Evolutionary conservation across 2,113 vertebrate species (phyloP).

Genomic region (Mohoua ochrocephala): DNA sequence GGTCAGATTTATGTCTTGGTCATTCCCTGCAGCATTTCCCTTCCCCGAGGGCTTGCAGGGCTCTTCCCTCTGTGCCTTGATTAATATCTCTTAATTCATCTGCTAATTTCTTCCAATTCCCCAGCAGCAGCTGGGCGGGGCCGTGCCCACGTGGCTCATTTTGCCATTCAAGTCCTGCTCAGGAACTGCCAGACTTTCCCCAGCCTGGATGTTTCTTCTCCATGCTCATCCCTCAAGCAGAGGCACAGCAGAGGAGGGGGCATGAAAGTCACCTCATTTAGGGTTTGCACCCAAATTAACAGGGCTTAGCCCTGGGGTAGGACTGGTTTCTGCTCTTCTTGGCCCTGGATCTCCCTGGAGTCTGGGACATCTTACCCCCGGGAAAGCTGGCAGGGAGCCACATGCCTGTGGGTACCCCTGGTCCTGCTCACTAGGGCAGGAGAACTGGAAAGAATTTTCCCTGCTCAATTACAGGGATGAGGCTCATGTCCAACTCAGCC

Average conservation of each 20-base stretch:
- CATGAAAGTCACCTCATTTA: not conserved
- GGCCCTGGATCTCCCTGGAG: not conserved
- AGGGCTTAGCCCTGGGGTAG: not conserved
- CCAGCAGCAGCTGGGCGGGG: not conserved
- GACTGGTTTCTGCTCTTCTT: not conserved
- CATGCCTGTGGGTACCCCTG: not conserved
- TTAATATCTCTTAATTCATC: not conserved
- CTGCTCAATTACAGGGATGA: not conserved
- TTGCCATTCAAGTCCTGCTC: rapidly evolving
- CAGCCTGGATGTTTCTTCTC: not conserved
- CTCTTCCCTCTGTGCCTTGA: not conserved
- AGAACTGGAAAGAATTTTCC: not conserved
- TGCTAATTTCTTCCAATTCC: not conserved
- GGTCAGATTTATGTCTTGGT: not conserved
- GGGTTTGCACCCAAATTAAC: not conserved
- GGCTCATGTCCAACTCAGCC: not conserved
- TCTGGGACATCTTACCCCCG: not conserved
- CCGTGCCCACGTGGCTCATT: rapidly evolving
- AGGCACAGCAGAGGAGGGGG: not conserved
- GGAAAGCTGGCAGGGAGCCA: not conserved
- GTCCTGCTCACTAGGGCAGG: not conserved
- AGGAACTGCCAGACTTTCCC: not conserved
- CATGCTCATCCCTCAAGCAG: not conserved
- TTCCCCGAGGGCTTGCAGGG: not conserved
- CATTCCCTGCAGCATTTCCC: not conserved